Conservation (phyloP, 2,797 vertebrate genomes). For the Enoplosus armatus region DNA sequence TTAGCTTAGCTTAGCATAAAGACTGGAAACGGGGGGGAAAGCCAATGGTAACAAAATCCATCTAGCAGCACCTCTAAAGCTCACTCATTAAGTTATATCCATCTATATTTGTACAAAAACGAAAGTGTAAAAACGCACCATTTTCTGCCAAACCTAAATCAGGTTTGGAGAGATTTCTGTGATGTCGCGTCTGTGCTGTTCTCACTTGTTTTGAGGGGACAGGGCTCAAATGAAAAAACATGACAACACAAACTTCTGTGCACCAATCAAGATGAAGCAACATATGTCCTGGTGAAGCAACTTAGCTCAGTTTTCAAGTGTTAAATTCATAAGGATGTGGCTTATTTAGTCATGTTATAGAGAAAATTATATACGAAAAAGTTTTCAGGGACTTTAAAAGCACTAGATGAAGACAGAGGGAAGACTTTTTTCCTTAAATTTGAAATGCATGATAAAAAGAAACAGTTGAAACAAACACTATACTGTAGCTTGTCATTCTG, state of each 20-base stretch:
- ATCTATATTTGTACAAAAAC: not conserved
- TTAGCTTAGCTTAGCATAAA: not conserved
- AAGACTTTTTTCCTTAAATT: not conserved
- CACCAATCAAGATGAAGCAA: not conserved
- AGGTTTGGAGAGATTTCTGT: not conserved
- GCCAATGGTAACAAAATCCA: no score
- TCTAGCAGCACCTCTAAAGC: not conserved
- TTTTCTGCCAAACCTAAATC: no score
- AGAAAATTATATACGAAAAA: no score
- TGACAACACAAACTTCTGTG: not conserved
- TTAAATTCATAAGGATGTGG: not conserved
- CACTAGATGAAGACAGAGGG: not conserved
- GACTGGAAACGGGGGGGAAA: not conserved
- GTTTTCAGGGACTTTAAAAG: constrained; percentile 29
- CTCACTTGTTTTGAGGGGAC: not conserved
- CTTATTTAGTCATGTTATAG: not conserved
- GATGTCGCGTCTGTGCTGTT: not conserved
- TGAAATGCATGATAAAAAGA: constrained; percentile 9
- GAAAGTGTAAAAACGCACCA: not conserved
- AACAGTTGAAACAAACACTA: not conserved
- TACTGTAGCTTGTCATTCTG: not conserved
- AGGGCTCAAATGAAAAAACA: not conserved
- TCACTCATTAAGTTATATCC: not conserved
- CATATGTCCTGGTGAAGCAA: not conserved
- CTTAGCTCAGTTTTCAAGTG: not conserved